Evolutionary conservation across 2,113 vertebrate species (phyloP), one percentile per base, ranked within the genome.

Genomic region (Mastomys natalensis): DNA sequence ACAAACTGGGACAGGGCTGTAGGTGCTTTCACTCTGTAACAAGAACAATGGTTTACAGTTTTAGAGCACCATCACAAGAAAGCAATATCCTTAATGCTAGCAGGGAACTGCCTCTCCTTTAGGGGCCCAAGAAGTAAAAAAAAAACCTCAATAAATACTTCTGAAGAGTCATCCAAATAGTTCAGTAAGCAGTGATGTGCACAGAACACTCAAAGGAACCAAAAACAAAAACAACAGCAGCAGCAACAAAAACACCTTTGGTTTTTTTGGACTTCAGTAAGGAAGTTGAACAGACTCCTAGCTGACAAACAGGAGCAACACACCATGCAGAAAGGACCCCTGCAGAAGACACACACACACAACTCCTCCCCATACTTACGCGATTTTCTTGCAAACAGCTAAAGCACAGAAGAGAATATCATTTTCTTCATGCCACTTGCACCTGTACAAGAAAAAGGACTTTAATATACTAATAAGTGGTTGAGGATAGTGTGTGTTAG

Each of bases 391-490:
- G 97, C 98, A 99, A 76, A 98, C 98, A 58, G 98, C 98, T 91
- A 99, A 95, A 55, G 99, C 99, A 96, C 99, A 99, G 96, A 87
- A 98, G n/a, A 98, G 77, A 26, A 98, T 98, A 34, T 99, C 99
- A 3, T 98, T 98, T 95, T 99, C 99, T 92, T 99, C 99, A 77
- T 99, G 99, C 99, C 99, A 99, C 94, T 98, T 98, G 98, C 99
- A 99, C 97, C 99, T 99, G 96, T 73, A 45, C 0, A 15, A 55
- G 53, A 77, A 81, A 26, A 92, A 3, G 13, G 2, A 43, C 11
- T 90, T 96, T 92, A 92, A 55, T 26, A 29, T 58, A 43, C 37
- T 78, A 85, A 58, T 7, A 88, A 72, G 34, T 53, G 64, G 64
- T 40, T 40, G 68, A 87, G 86, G 66, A 37, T 19, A 26, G 51